phyloP scores from a whole-genome alignment of 2,888 invertebrate genomes.

The Diloba caeruleocephala region DNA sequence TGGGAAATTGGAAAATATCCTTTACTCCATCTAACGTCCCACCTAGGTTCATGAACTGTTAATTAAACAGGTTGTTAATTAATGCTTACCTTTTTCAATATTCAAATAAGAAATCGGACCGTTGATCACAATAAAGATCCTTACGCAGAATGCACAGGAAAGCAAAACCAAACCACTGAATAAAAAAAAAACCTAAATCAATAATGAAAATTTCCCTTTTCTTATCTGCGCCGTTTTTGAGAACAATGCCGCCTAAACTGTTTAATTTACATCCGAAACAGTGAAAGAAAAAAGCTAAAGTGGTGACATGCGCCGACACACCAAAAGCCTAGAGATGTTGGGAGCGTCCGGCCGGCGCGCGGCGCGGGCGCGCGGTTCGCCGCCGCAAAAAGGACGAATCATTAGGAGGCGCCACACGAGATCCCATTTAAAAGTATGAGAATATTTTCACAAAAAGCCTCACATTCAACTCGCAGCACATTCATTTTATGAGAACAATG shows the following conservation, averaged over 20 bases:
- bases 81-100: no score
- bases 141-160: not conserved
- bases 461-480: constrained; percentile 89
- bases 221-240: constrained; percentile 57
- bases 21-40: no score
- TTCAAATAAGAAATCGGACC: no score
- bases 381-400: constrained; percentile 87
- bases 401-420: constrained; percentile 89
- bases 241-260: constrained; percentile 85
- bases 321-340: constrained; percentile 82
- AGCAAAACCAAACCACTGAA: constrained; percentile 15
- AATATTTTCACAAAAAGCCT: constrained; percentile 89
- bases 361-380: constrained; percentile 77
- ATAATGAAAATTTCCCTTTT: constrained; percentile 65
- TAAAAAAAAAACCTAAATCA: constrained; percentile 49
- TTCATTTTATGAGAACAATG: constrained; percentile 90
- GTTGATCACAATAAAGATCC: no score
- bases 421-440: constrained; percentile 89
- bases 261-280: constrained; percentile 86
- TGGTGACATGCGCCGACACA: constrained; percentile 85
- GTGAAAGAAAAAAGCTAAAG: constrained; percentile 79
- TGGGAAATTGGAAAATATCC: no score
- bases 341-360: constrained; percentile 71
- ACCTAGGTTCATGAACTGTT: no score
- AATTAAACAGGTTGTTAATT: no score